Evolutionary conservation across 2,113 vertebrate species (phyloP), one percentile per base, ranked within the genome.

Genomic region (Alces alces): DNA sequence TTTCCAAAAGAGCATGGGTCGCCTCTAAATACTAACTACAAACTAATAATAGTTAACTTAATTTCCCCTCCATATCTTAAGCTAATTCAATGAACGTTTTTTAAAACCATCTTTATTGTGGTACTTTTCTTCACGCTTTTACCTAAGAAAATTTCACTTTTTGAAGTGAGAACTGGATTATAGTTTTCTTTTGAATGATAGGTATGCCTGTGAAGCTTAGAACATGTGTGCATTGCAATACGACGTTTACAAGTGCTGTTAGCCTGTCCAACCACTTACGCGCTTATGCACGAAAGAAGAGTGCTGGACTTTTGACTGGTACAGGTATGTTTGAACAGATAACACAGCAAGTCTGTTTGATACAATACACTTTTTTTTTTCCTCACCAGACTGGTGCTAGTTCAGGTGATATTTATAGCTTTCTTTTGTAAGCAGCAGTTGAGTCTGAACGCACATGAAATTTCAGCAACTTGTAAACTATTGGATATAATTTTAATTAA

Each of bases 161-260:
- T 98, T 98, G 97, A 99, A 98, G 98, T 98, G 98, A 99, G 98
- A 99, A 98, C 98, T 99, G 99, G 98, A 99, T 99, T 99, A 99
- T 99, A 99, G 98, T 99, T 99, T 99, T 99, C 98, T 99, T 98
- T 99, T 98, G 99, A 99, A 98, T 98, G 99, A 99, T 99, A 98
- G 99, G 99, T 98, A 98, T 98, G 98, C 99, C 99, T 99, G 98
- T 99, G 99, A 99, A 99, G 99, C 99, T 99, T 99, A 99, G 99
- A 99, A 99, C 99, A 98, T 99, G 99, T 98, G 98, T 99, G 98
- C 99, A 99, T 99, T 99, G 99, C 99, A 99, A 99, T 98, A 99
- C 99, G 98, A 99, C 99, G 94, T 99, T 99, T 99, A 99, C 99
- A 99, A 99, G 99, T 98, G 99, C 99, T 98, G 99, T 99, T 98